These are phyloP conservation scores for Melanerpes formicivorus DNA, from an alignment of 2,113 vertebrate genomes.

Conservation along the genomic window DNA sequence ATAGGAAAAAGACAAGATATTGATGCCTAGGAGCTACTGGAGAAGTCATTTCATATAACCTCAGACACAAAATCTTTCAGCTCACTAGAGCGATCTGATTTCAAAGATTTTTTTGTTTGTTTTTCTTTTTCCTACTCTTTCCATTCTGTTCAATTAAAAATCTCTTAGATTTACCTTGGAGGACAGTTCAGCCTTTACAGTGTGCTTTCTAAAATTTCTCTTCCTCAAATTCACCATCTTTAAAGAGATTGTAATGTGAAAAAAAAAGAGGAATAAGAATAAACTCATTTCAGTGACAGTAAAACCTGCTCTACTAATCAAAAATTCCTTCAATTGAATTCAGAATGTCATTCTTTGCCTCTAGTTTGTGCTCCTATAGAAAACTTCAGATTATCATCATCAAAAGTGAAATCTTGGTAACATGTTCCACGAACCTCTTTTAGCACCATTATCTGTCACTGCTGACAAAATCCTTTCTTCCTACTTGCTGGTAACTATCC, in stretches of 20 bases:
- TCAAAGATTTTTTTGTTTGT: neutral
- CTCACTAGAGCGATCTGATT: neutral
- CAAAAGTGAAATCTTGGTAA: neutral
- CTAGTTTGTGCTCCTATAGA: neutral
- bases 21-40: neutral
- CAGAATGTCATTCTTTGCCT: neutral
- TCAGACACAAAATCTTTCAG: neutral
- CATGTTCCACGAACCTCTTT: neutral
- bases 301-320: neutral
- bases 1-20: neutral
- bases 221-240: neutral
- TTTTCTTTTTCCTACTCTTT: neutral
- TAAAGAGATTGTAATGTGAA: neutral
- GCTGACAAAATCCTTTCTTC: neutral
- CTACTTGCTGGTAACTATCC: neutral
- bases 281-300: neutral
- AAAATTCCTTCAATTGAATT: neutral
- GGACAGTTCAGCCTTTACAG: neutral
- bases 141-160: neutral
- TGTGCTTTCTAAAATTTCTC: neutral
- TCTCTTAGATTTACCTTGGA: neutral
- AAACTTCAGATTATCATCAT: rapidly evolving
- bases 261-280: neutral
- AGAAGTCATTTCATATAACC: neutral
- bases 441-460: neutral